A percentile compares a stretch with the other conserved stretches of the same genome.
phyloP scores from a whole-genome alignment of 2,888 invertebrate genomes.

The Erebia epiphron region DNA sequence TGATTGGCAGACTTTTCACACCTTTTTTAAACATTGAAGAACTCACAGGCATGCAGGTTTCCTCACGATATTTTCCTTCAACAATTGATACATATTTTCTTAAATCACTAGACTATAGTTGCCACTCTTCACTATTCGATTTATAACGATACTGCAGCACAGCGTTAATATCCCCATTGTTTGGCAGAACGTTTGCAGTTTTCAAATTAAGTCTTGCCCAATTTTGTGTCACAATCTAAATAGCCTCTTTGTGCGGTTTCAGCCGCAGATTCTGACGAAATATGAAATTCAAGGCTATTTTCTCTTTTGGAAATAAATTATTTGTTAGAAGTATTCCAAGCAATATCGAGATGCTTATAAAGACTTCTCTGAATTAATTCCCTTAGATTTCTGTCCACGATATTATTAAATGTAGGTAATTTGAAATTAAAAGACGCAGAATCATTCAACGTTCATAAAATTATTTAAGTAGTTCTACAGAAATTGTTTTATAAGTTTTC shows the following conservation, averaged over 20 bases:
- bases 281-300: conserved; percentile 7
- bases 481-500: neutral
- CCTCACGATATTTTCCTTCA: no score
- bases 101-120: no score
- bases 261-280: conserved; percentile 4
- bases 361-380: conserved; percentile 11
- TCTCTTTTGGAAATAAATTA: conserved; percentile 14
- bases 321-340: conserved; percentile 7
- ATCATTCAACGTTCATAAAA: neutral
- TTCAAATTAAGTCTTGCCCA: neutral
- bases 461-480: conserved; percentile 4
- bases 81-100: no score
- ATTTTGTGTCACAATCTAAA: neutral
- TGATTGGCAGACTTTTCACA: no score
- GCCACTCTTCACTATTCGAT: no score
- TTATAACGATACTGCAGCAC: no score
- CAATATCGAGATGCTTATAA: conserved; percentile 10
- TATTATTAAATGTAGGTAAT: conserved; percentile 7
- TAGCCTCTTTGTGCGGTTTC: neutral
- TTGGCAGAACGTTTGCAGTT: neutral
- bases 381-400: conserved; percentile 1
- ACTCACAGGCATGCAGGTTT: no score
- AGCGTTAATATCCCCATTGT: no score
- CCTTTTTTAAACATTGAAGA: no score
- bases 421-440: conserved; percentile 5